These are phyloP conservation scores for Coluber constrictor DNA, from an alignment of 2,797 vertebrate genomes.

Conservation along the genomic window DNA sequence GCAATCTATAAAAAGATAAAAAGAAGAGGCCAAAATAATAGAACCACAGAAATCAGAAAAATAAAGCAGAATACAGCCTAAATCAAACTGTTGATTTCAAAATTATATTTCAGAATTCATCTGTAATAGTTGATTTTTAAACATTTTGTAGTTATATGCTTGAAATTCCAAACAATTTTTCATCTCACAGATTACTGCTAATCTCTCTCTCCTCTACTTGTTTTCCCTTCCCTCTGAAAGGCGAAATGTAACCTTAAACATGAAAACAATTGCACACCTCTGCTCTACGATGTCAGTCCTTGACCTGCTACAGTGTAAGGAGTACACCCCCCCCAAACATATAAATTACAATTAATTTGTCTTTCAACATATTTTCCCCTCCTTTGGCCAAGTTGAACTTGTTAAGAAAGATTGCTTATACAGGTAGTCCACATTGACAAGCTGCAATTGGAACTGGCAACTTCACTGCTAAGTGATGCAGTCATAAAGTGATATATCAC, in stretches of 20 bases:
- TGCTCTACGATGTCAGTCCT: not conserved
- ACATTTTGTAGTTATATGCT: not conserved
- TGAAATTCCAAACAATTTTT: not conserved
- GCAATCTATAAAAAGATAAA: slow-evolving; percentile 80
- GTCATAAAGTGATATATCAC: not conserved
- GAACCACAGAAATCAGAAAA: slow-evolving; percentile 3
- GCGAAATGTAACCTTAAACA: not conserved
- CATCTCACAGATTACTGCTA: not conserved
- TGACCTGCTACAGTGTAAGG: not conserved
- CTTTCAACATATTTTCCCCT: not conserved
- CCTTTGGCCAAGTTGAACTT: not conserved
- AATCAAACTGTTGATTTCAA: not conserved
- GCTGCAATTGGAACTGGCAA: not conserved
- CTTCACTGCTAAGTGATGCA: not conserved
- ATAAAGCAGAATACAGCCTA: not conserved
- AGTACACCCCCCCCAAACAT: not conserved
- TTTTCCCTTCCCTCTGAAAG: not conserved
- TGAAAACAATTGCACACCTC: not conserved
- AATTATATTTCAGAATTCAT: not conserved
- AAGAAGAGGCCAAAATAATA: not conserved
- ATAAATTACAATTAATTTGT: not conserved
- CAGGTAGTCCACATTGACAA: not conserved
- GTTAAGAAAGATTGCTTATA: not conserved
- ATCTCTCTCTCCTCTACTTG: not conserved
- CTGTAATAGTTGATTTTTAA: not conserved